Evolutionary conservation across 2,113 vertebrate species (phyloP).

Genomic region (Leuciscus idus): DNA sequence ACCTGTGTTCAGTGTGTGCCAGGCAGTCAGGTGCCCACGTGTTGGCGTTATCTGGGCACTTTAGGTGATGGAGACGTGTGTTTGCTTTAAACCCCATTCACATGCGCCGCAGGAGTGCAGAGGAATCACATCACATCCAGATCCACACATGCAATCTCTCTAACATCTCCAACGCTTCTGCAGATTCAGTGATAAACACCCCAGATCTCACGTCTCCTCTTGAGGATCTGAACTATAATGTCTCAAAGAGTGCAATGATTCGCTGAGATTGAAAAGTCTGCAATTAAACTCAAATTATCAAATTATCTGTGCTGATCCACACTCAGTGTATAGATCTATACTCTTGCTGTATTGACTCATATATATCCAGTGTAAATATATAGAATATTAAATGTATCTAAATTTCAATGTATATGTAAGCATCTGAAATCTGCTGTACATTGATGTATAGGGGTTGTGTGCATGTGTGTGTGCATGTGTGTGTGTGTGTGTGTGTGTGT

Average conservation of each 20-base stretch:
- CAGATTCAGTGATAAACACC: not conserved
- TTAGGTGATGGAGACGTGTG: slow-evolving; percentile 41
- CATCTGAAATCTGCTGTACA: too few relatives aligned
- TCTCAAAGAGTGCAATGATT: not conserved
- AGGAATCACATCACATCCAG: slow-evolving; percentile 4
- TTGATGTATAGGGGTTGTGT: too few relatives aligned
- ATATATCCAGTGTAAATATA: too few relatives aligned
- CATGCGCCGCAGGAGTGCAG: slow-evolving; percentile 28
- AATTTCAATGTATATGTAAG: too few relatives aligned
- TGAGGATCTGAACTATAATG: not conserved
- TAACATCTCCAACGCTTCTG: not conserved
- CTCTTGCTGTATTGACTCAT: not conserved
- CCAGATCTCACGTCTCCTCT: too few relatives aligned
- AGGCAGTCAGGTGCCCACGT: slow-evolving; percentile 50
- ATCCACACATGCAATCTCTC: not conserved
- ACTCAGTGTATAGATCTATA: not conserved
- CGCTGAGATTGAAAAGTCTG: not conserved
- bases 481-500: too few relatives aligned
- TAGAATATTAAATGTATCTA: too few relatives aligned
- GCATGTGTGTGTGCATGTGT: too few relatives aligned
- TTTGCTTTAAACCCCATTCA: slow-evolving; percentile 44
- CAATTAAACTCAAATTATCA: not conserved
- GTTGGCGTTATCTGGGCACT: slow-evolving; percentile 42
- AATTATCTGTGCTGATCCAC: not conserved
- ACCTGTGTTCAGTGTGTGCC: slow-evolving; percentile 53